Percentiles rank a stretch among this genome's conserved stretches.
Evolutionary conservation across 2,113 vertebrate genomes (phyloP).

Genomic region (Cynocephalus volans): DNA sequence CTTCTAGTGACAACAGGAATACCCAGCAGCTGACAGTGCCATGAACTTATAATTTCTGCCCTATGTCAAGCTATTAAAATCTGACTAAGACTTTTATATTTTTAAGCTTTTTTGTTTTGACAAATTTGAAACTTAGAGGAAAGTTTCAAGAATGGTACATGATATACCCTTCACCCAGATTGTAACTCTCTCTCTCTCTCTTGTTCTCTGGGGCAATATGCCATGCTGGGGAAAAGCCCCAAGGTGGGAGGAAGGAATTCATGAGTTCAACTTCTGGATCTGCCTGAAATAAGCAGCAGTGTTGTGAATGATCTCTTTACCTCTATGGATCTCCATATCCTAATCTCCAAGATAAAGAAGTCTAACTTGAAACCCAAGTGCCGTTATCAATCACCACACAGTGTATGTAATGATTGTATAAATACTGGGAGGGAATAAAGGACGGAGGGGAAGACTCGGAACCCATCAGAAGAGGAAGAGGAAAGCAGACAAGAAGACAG

Average conservation of each 20-base stretch:
- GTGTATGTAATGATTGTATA: not conserved
- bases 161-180: not conserved
- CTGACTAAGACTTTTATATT: not conserved
- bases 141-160: not conserved
- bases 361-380: not conserved
- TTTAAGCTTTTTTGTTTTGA: not conserved
- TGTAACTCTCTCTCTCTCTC: not conserved
- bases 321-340: not conserved
- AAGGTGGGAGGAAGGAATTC: not conserved
- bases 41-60: not conserved
- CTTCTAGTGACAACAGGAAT: not conserved
- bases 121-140: not conserved
- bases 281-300: not conserved
- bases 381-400: rapidly evolving
- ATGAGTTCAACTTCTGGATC: not conserved
- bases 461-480: rapidly evolving
- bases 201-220: no score
- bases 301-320: no score
- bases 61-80: not conserved
- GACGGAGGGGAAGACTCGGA: not conserved
- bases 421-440: rapidly evolving
- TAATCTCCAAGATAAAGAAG: not conserved
- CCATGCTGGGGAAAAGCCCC: rapidly evolving
- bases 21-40: no score
- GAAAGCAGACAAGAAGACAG: not conserved